A percentile compares a stretch with the other conserved stretches of the same genome.
phyloP scores from a whole-genome alignment of 2,797 vertebrate species.

The Sebastes diaconus region DNA sequence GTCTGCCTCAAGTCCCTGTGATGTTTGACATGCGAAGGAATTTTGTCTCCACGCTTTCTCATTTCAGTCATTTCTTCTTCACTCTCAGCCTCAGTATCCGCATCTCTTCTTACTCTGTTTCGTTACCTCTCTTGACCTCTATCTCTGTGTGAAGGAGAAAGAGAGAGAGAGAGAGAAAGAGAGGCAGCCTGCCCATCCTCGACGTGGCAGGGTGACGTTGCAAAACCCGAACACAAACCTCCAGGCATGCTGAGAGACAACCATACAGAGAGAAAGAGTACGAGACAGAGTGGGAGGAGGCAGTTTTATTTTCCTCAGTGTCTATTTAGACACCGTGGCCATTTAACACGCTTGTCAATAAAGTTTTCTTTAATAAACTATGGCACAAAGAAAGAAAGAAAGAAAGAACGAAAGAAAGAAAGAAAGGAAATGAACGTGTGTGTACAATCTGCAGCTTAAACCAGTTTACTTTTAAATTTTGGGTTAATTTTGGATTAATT shows the following conservation, averaged over 20 bases:
- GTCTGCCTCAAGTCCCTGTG: not conserved
- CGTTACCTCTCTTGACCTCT: conserved; percentile 64
- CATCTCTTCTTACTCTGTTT: not conserved
- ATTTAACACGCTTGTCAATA: not conserved
- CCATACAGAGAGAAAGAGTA: not conserved
- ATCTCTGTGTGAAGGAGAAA: not conserved
- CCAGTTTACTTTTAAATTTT: not conserved
- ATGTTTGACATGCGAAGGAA: not conserved
- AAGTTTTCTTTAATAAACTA: not conserved
- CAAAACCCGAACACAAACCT: conserved; percentile 54
- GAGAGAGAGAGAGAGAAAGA: not conserved
- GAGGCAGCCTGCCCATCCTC: conserved; percentile 46
- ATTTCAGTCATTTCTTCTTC: not conserved
- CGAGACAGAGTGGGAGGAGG: not conserved
- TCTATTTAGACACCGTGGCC: conserved; percentile 11
- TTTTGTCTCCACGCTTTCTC: not conserved
- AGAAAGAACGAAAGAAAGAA: not conserved
- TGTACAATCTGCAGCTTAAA: too few relatives aligned
- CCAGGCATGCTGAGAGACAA: conserved; percentile 4
- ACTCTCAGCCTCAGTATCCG: not conserved
- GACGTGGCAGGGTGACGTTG: conserved; percentile 79
- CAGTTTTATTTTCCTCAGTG: conserved; percentile 1
- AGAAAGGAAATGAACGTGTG: too few relatives aligned
- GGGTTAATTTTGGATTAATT: not conserved
- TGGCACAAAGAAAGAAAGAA: not conserved